Percentiles rank a stretch among this genome's conserved stretches.
Conservation (phyloP, 2,888 invertebrate species). For the Charanyca ferruginea region DNA sequence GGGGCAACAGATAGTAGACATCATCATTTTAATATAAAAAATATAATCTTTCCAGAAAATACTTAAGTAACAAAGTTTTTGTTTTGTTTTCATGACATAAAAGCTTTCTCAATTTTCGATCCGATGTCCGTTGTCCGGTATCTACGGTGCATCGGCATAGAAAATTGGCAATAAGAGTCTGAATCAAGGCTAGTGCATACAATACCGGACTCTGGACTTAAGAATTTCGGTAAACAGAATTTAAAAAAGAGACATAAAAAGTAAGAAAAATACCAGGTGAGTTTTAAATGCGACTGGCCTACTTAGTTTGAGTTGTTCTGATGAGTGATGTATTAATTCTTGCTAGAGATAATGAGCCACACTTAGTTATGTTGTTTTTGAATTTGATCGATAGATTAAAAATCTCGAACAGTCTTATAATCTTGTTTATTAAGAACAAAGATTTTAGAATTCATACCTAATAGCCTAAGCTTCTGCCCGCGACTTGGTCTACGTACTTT, state of each 20-base stretch:
- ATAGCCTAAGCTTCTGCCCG: too few species aligned
- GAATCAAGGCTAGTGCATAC: constrained; percentile 47
- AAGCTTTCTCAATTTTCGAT: constrained; percentile 61
- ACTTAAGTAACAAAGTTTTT: constrained; percentile 38
- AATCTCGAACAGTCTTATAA: not conserved
- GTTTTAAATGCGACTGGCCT: constrained; percentile 30
- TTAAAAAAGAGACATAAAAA: not conserved
- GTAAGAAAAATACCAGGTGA: constrained; percentile 12
- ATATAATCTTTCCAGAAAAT: constrained; percentile 18
- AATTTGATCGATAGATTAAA: constrained; percentile 34
- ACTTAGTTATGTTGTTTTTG: constrained; percentile 22
- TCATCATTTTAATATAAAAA: too few species aligned
- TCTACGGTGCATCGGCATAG: constrained; percentile 72
- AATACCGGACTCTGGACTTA: constrained; percentile 12
- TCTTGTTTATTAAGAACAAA: too few species aligned
- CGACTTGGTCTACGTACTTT: too few species aligned
- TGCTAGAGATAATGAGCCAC: too few species aligned
- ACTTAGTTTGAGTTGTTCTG: constrained; percentile 30
- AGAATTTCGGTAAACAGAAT: constrained; percentile 13
- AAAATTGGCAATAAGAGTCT: constrained; percentile 78
- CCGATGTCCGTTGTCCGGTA: constrained; percentile 64
- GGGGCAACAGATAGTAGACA: not conserved
- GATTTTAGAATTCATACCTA: too few species aligned
- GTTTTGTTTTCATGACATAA: constrained; percentile 53
- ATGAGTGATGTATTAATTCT: too few species aligned